Conservation (phyloP, 2,888 invertebrate species). For the Ceratothoa steindachneri region DNA sequence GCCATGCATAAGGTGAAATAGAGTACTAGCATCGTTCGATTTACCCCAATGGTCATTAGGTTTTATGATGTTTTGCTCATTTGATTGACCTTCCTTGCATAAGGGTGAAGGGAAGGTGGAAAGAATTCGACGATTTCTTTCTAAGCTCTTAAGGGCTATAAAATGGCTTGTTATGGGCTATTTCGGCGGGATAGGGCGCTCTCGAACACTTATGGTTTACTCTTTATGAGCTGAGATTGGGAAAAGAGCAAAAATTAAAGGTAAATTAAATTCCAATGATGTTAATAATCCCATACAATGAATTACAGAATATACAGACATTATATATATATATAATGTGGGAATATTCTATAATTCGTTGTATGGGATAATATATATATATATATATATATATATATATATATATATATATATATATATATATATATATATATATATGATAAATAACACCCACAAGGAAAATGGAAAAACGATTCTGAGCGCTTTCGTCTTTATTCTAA, state of each 20-base stretch:
- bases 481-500: too few relatives aligned
- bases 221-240: slow-evolving; percentile 1
- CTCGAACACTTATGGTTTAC: slow-evolving; percentile 1
- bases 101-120: neutral
- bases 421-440: too few relatives aligned
- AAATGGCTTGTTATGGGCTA: neutral
- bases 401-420: slow-evolving; percentile 14
- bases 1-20: too few relatives aligned
- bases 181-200: neutral
- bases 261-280: slow-evolving; percentile 5
- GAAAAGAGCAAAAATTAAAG: slow-evolving; percentile 9
- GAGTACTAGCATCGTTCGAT: too few relatives aligned
- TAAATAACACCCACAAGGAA: too few relatives aligned
- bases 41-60: neutral
- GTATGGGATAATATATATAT: slow-evolving; percentile 10
- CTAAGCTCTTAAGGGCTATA: neutral
- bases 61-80: neutral
- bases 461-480: too few relatives aligned
- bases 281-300: slow-evolving; percentile 2
- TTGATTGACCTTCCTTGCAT: neutral
- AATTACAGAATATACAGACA: neutral
- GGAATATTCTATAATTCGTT: too few relatives aligned
- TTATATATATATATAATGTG: neutral
- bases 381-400: slow-evolving; percentile 15
- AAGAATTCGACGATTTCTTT: neutral